phyloP scores from a whole-genome alignment of 2,888 invertebrate species.

The Tenthredo amoena region DNA sequence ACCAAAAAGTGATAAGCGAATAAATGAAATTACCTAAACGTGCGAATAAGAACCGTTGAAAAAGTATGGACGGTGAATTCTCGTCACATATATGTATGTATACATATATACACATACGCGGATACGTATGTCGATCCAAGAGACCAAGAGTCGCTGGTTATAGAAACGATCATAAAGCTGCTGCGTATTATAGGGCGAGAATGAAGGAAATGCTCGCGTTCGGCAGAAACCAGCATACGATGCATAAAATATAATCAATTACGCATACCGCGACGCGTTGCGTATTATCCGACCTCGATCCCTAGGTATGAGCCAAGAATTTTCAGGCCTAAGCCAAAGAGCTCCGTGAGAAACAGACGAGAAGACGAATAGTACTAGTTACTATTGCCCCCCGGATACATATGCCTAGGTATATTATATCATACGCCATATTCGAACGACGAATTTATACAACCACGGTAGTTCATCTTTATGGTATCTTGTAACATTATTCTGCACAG shows the following conservation, averaged over 20 bases:
- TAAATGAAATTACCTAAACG: background rate
- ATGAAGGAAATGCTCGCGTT: slow-evolving; percentile 61
- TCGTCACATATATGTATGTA: too few relatives aligned
- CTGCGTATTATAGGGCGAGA: background rate
- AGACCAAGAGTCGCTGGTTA: background rate
- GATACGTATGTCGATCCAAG: background rate
- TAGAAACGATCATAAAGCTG: background rate
- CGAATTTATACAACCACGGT: background rate
- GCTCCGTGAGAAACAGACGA: slow-evolving; percentile 55
- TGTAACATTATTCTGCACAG: background rate
- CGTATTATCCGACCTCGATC: slow-evolving; percentile 65
- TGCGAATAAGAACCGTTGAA: background rate
- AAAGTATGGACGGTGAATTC: background rate
- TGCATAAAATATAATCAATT: slow-evolving; percentile 69
- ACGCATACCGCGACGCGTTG: slow-evolving; percentile 61
- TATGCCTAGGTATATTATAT: background rate
- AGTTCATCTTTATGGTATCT: background rate
- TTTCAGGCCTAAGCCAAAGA: slow-evolving; percentile 70
- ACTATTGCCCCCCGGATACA: background rate
- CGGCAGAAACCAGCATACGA: slow-evolving; percentile 62
- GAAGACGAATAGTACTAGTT: background rate
- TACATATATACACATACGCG: too few relatives aligned
- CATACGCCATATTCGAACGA: background rate
- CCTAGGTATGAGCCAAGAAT: slow-evolving; percentile 66
- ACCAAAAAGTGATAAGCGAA: background rate